These are phyloP conservation scores for Drosophila anomelani DNA, from an alignment of 2,888 invertebrate genomes.

Conservation along the genomic window DNA sequence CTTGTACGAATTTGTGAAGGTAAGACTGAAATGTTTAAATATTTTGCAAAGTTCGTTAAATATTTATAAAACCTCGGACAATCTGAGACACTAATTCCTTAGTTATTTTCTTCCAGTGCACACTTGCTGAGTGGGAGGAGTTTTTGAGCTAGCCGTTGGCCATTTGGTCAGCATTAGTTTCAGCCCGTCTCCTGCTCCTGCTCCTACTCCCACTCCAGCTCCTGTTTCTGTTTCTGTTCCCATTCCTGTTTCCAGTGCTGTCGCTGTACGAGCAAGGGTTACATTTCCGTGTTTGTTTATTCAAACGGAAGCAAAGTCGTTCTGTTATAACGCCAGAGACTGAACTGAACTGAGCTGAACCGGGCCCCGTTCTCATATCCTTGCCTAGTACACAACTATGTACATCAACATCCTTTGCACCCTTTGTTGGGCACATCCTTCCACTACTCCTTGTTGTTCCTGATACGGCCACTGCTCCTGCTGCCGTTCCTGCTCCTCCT, in stretches of 20 bases:
- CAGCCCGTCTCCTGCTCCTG: slow-evolving; percentile 24
- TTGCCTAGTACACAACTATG: slow-evolving; percentile 49
- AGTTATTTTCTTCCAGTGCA: slow-evolving; percentile 5
- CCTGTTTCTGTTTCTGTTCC: slow-evolving; percentile 18
- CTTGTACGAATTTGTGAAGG: too few species aligned
- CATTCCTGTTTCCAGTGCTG: slow-evolving; percentile 41
- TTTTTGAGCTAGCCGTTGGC: slow-evolving; percentile 52
- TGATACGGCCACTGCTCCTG: neutral
- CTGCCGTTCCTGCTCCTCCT: slow-evolving; percentile 16
- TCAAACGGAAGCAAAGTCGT: slow-evolving; percentile 80
- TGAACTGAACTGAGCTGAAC: slow-evolving; percentile 21
- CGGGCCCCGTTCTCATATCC: slow-evolving; percentile 4
- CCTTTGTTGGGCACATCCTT: slow-evolving; percentile 72
- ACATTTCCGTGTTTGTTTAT: slow-evolving; percentile 82
- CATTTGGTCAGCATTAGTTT: slow-evolving; percentile 71
- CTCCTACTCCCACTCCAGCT: slow-evolving; percentile 6
- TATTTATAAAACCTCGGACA: neutral
- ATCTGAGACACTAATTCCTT: neutral
- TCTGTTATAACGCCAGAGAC: slow-evolving; percentile 79
- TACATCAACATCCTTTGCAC: slow-evolving; percentile 75
- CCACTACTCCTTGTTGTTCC: slow-evolving; percentile 43
- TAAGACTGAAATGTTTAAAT: too few species aligned
- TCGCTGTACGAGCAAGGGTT: slow-evolving; percentile 66
- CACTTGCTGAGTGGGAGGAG: slow-evolving; percentile 18
- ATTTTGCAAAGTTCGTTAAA: neutral